A percentile compares a stretch with the other conserved stretches of the same genome.
phyloP scores from a whole-genome alignment of 2,888 invertebrate species.

The Zele albiditarsus region DNA sequence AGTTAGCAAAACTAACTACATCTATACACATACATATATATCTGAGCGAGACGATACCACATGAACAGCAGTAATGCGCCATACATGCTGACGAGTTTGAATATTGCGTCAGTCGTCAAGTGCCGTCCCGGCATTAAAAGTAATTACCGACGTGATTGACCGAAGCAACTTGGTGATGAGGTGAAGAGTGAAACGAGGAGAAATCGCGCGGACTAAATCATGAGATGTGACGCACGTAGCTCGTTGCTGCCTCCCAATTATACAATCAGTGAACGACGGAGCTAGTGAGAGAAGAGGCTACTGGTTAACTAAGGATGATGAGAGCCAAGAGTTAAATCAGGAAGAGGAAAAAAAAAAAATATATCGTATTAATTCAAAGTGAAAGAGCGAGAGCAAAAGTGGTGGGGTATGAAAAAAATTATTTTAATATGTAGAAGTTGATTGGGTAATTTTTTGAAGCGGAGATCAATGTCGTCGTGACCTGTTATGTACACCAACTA shows the following conservation, averaged over 20 bases:
- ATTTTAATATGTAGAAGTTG: neutral
- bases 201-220: constrained; percentile 62
- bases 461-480: no score
- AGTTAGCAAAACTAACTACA: constrained; percentile 35
- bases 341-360: constrained; percentile 12
- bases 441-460: neutral
- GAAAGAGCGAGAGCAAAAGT: neutral
- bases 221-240: constrained; percentile 72
- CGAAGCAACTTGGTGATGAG: constrained; percentile 66
- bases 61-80: constrained; percentile 28
- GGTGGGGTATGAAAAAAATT: neutral
- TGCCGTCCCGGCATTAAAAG: constrained; percentile 71
- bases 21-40: constrained; percentile 5
- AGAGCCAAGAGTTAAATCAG: constrained; percentile 25
- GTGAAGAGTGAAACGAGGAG: constrained; percentile 49
- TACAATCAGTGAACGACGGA: constrained; percentile 66
- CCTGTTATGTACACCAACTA: no score
- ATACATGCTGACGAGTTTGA: constrained; percentile 63
- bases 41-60: constrained; percentile 31
- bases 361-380: neutral
- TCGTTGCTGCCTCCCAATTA: constrained; percentile 71
- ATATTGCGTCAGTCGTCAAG: constrained; percentile 69
- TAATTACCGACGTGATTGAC: constrained; percentile 72
- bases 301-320: constrained; percentile 34
- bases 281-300: constrained; percentile 44